Conservation (phyloP, 2,797 vertebrate species). For the Neosilurus hyrtlii region DNA sequence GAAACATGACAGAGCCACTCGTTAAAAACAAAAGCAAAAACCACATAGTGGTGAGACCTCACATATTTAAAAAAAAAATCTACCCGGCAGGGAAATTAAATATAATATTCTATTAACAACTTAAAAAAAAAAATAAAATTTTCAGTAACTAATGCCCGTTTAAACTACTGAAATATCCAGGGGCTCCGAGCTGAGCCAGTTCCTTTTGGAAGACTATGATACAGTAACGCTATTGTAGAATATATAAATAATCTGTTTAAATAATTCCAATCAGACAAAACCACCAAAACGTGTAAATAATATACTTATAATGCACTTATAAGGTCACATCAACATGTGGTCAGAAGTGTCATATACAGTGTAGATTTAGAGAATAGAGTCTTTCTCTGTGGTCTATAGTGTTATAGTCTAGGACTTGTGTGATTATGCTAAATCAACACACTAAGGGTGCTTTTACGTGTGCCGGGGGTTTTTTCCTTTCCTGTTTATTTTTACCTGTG, state of each 20-base stretch:
- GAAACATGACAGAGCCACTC: neutral
- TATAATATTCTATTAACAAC: constrained; percentile 11
- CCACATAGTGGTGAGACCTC: constrained; percentile 49
- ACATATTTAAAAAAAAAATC: constrained; percentile 26
- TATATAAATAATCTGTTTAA: constrained; percentile 45
- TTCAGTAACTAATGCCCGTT: constrained; percentile 1
- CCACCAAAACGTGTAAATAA: constrained; percentile 16
- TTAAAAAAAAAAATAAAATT: neutral
- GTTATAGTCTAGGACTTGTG: neutral
- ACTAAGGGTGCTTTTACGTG: neutral
- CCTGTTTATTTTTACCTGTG: neutral
- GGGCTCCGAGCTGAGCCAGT: constrained; percentile 13
- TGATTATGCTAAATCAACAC: neutral
- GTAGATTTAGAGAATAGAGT: neutral
- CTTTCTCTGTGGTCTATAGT: neutral
- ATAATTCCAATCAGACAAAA: constrained; percentile 30
- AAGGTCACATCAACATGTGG: constrained; percentile 33
- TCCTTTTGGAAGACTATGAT: constrained; percentile 58
- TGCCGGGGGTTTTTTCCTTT: neutral
- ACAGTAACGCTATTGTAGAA: constrained; percentile 46
- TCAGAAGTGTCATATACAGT: constrained; percentile 14
- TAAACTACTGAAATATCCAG: constrained; percentile 35
- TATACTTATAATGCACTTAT: constrained; percentile 16
- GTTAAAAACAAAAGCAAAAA: neutral
- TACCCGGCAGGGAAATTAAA: constrained; percentile 32